These are phyloP conservation scores for Kryptolebias ocellatus DNA, from an alignment of 2,797 vertebrate species.

Conservation along the genomic window DNA sequence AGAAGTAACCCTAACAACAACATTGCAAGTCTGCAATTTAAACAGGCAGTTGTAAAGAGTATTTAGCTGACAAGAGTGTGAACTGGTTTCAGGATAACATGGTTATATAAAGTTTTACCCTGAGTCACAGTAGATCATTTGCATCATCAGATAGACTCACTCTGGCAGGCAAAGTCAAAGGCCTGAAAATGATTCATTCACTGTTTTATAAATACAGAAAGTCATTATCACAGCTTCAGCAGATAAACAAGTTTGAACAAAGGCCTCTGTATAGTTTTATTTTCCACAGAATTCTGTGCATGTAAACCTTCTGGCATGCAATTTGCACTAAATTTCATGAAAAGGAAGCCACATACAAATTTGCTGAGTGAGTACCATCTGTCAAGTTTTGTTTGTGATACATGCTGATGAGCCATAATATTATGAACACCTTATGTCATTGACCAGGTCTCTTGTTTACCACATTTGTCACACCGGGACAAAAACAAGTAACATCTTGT, in stretches of 20 bases:
- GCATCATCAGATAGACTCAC: constrained; percentile 11
- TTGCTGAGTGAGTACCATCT: no score
- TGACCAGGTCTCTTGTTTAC: no score
- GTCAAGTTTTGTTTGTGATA: no score
- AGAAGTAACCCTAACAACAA: constrained; percentile 18
- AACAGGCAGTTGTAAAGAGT: neutral
- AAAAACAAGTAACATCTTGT: no score
- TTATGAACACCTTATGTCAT: no score
- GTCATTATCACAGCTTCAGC: no score
- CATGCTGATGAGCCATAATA: no score
- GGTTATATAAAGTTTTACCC: neutral
- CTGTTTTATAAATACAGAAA: neutral
- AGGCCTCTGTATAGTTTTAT: neutral
- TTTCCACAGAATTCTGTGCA: no score
- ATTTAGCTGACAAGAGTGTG: neutral
- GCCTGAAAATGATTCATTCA: neutral
- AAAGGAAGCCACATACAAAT: constrained; percentile 26
- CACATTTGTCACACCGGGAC: no score
- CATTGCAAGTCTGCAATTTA: constrained; percentile 32
- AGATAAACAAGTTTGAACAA: neutral
- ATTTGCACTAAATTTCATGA: constrained; percentile 9
- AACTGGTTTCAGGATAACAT: constrained; percentile 4
- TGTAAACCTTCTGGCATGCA: neutral
- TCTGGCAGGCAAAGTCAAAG: neutral
- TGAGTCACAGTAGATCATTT: constrained; percentile 28